Percentiles rank a stretch among this genome's conserved stretches.
phyloP scores from a whole-genome alignment of 2,797 vertebrate species.

The Coracias cyanogaster region DNA sequence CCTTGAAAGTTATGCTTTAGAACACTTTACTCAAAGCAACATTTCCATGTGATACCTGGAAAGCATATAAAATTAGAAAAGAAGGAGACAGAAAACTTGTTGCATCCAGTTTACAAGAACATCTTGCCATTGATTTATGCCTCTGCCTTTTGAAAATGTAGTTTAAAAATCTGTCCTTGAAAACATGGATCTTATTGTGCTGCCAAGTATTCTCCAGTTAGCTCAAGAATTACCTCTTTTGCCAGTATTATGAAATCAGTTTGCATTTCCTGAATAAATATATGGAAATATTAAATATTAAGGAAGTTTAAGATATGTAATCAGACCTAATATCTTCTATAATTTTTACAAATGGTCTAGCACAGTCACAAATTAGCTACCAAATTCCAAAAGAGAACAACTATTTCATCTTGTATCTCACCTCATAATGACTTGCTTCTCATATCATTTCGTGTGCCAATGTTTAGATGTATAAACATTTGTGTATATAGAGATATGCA shows the following conservation, averaged over 20 bases:
- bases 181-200: background rate
- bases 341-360: background rate
- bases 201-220: conserved; percentile 8
- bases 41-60: background rate
- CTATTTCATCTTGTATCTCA: background rate
- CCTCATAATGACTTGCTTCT: background rate
- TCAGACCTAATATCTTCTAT: background rate
- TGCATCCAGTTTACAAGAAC: conserved; percentile 35
- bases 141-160: conserved; percentile 28
- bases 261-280: conserved; percentile 17
- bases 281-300: background rate
- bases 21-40: background rate
- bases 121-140: conserved; percentile 56
- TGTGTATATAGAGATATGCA: background rate
- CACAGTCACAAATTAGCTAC: background rate
- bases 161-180: conserved; percentile 59
- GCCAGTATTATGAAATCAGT: background rate
- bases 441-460: background rate
- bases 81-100: background rate
- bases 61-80: background rate
- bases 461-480: background rate
- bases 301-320: background rate
- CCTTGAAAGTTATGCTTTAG: conserved; percentile 2
- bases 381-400: background rate
- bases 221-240: conserved; percentile 13